Conservation (phyloP, 1,140 invertebrate genomes). For the Drosophila biarmipes region DNA sequence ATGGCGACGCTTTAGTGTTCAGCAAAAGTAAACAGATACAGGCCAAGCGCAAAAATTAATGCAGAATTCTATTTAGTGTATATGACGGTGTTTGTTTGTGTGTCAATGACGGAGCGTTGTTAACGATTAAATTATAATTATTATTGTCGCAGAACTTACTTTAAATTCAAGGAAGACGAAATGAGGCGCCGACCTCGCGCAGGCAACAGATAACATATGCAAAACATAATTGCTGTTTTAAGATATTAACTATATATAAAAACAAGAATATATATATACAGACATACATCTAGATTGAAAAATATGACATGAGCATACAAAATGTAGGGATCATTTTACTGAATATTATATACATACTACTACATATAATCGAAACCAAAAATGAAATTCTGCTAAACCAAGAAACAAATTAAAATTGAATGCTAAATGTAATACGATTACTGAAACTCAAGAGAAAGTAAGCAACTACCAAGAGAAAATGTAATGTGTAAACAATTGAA, state of each 20-base stretch:
- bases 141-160: slow-evolving; percentile 82
- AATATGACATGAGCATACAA: slow-evolving; percentile 81
- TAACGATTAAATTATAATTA: slow-evolving; percentile 66
- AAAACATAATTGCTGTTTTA: slow-evolving; percentile 67
- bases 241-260: slow-evolving; percentile 73
- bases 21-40: slow-evolving; percentile 49
- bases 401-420: slow-evolving; percentile 46
- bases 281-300: slow-evolving; percentile 72
- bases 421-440: slow-evolving; percentile 76
- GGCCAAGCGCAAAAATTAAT: slow-evolving; percentile 18
- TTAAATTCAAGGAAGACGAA: slow-evolving; percentile 66
- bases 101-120: slow-evolving; percentile 64
- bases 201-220: slow-evolving; percentile 37
- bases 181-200: slow-evolving; percentile 23
- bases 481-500: slow-evolving; percentile 52
- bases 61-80: slow-evolving; percentile 51
- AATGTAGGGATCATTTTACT: slow-evolving; percentile 84
- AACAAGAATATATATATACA: slow-evolving; percentile 59
- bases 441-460: slow-evolving; percentile 63
- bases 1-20: slow-evolving; percentile 73
- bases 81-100: slow-evolving; percentile 72
- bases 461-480: slow-evolving; percentile 37
- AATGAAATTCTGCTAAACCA: slow-evolving; percentile 53
- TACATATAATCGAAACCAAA: slow-evolving; percentile 67
- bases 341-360: slow-evolving; percentile 62